Conservation (phyloP, 2,797 vertebrate species). For the Leptodon cayanensis region DNA sequence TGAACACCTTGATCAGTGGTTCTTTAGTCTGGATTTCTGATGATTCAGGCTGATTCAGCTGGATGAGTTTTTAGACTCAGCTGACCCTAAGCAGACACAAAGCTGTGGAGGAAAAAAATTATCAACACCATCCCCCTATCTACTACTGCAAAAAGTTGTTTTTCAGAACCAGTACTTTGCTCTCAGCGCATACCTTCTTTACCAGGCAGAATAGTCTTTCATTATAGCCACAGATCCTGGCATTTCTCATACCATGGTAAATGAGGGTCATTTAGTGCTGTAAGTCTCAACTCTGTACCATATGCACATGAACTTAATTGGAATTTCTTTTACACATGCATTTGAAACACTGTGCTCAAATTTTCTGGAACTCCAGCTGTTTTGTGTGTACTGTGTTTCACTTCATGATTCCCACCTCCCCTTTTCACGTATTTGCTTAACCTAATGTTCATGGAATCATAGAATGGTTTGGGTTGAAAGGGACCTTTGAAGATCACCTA, state of each 20-base stretch:
- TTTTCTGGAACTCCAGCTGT: not conserved
- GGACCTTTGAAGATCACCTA: not conserved
- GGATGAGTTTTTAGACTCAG: not conserved
- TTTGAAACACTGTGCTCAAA: not conserved
- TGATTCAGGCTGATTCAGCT: not conserved
- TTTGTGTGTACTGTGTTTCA: not conserved
- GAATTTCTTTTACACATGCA: not conserved
- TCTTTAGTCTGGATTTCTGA: not conserved
- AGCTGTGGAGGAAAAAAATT: not conserved
- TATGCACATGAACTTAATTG: not conserved
- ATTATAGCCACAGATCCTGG: not conserved
- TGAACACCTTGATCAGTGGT: not conserved
- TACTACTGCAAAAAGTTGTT: not conserved
- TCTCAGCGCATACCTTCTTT: not conserved
- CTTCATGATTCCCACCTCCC: not conserved
- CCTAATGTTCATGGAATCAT: not conserved
- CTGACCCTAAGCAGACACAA: not conserved
- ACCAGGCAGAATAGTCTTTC: not conserved
- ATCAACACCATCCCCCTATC: not conserved
- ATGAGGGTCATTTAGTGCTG: accelerated
- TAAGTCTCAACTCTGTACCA: not conserved
- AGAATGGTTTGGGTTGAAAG: not conserved
- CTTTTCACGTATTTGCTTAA: not conserved
- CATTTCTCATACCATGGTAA: not conserved
- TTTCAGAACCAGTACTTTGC: not conserved